Conservation (phyloP, 1,140 invertebrate genomes). For the Sitobion miscanthi region DNA sequence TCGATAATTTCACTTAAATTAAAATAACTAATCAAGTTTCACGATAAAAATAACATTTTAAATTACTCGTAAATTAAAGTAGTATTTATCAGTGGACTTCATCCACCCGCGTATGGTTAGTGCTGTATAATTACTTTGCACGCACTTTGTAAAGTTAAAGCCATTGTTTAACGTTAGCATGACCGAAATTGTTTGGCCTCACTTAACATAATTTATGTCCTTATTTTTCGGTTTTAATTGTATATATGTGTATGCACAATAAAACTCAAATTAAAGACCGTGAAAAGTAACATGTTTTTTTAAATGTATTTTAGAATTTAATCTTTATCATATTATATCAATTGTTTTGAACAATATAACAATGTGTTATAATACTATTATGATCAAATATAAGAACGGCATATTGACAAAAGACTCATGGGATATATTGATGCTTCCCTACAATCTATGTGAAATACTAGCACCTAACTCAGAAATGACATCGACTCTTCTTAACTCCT, state of each 20-base stretch:
- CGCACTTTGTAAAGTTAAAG: background rate
- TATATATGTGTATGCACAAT: background rate
- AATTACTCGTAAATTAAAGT: background rate
- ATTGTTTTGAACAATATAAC: background rate
- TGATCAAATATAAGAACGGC: background rate
- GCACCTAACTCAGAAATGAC: too few species aligned
- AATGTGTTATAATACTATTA: background rate
- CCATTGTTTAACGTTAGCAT: background rate
- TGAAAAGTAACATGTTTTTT: background rate
- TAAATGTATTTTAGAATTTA: background rate
- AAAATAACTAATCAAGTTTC: background rate
- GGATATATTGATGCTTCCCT: too few species aligned
- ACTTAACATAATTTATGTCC: constrained; percentile 25
- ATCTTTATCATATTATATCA: background rate
- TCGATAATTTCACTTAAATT: background rate
- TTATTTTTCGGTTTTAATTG: constrained; percentile 23
- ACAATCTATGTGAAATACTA: too few species aligned
- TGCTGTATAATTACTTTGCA: constrained; percentile 30
- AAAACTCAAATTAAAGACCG: background rate
- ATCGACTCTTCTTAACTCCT: too few species aligned
- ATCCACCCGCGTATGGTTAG: background rate
- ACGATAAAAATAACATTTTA: background rate
- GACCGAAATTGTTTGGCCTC: background rate
- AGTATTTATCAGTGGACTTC: background rate
- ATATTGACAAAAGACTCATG: background rate